These are phyloP conservation scores for Hypocryptadius cinnamomeus DNA, from an alignment of 2,113 vertebrate species.

Conservation along the genomic window DNA sequence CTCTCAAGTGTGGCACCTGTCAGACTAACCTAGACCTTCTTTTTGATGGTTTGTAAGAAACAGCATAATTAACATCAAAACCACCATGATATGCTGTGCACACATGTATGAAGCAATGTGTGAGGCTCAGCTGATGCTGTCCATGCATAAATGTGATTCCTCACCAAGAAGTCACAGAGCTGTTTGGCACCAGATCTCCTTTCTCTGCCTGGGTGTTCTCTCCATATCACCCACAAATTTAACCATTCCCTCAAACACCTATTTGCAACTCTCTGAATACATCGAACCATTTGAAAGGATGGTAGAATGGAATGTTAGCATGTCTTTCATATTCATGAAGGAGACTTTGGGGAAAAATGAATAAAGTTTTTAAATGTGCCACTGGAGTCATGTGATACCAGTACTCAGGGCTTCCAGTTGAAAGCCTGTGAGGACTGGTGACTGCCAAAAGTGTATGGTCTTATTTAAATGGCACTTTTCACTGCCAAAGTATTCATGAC, in stretches of 20 bases:
- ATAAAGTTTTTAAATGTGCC: background rate
- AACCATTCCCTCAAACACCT: background rate
- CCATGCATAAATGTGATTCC: background rate
- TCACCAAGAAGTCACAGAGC: background rate
- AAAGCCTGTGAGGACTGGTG: background rate
- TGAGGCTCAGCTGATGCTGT: background rate
- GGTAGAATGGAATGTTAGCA: background rate
- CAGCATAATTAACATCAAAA: background rate
- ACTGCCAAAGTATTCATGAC: background rate
- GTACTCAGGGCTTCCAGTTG: background rate
- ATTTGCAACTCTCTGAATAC: background rate
- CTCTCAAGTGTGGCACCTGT: background rate
- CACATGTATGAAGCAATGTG: background rate
- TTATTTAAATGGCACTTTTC: background rate
- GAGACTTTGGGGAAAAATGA: background rate
- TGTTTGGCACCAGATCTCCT: background rate
- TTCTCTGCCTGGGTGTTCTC: background rate
- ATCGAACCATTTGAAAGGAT: background rate
- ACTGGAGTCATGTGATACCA: background rate
- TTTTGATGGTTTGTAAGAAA: background rate
- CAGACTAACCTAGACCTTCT: background rate
- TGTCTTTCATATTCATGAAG: background rate
- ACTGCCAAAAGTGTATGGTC: background rate
- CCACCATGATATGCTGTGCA: background rate
- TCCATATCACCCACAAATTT: background rate